Base-by-base conservation (phyloP, 2,888 invertebrate species). In the Troilus luridus region DNA sequence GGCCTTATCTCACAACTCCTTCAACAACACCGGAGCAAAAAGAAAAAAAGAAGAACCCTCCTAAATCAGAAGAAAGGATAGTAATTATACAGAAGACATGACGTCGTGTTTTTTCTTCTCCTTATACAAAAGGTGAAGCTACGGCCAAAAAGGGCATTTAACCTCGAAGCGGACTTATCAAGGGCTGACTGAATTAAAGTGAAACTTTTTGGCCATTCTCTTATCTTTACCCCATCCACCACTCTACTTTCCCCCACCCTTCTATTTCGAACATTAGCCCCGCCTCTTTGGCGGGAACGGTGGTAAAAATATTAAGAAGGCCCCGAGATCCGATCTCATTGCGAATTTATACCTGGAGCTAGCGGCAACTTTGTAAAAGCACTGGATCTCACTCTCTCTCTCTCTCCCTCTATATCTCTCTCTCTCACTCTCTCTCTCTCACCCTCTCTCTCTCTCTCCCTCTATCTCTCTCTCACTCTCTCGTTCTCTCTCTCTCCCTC, bases 241-340 rank as follows among this genome's bases (percentile, higher is more conserved):
- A n/a, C n/a, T 64, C 64, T 64, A 64, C n/a, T 64, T 0, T 21
- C 59, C 17, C 12, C 59, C 62, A 10, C 64, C 11, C 64, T 64
- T 64, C 64, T 64, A 64, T 64, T 64, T 64, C 64, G 11, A 24
- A n/a, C 64, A 64, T 64, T 64, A 64, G 64, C 64, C n/a, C n/a
- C 41, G 41, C 64, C 64, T 64, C n/a, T 41, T 77, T 41, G 27
- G 17, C 27, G 14, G 6, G 72, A 19, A 41, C 41, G 67, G 72
- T 41, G 72, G 72, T 77, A 77, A 77, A 77, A 77, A 77, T 77
- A 77, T 77, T 77, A 77, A 77, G 72, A 77, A 77, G 27, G 27
- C 41, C 27, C 0, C 8, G 41, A 77, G 72, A 77, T 77, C 72
- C 27, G 72, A 77, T 77, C 72, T 77, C 72, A 77, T 77, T 77